These are phyloP conservation scores for Phoxinus phoxinus DNA, from an alignment of 2,113 vertebrate species.

Conservation along the genomic window DNA sequence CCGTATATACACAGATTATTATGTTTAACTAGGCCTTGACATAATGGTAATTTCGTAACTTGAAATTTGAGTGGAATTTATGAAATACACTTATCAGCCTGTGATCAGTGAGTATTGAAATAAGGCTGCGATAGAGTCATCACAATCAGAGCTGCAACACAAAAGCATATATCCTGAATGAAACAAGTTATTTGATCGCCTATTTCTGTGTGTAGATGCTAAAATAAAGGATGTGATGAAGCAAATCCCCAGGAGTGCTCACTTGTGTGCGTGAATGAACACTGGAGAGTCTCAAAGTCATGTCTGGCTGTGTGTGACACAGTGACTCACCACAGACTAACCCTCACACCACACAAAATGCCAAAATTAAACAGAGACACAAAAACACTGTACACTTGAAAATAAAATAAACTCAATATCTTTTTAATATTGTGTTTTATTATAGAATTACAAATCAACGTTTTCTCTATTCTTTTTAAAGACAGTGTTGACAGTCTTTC, in stretches of 20 bases:
- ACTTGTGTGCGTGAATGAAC: conserved; percentile 21
- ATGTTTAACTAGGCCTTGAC: neutral
- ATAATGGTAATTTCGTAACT: neutral
- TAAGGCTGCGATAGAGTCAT: neutral
- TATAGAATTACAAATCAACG: too few species aligned
- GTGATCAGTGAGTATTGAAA: neutral
- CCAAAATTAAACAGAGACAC: neutral
- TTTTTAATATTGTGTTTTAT: too few species aligned
- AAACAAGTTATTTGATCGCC: conserved; percentile 13
- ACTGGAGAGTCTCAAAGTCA: conserved; percentile 33
- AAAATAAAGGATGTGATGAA: conserved; percentile 4
- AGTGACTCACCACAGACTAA: conserved; percentile 36
- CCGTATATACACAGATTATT: neutral
- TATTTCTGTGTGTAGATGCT: conserved; percentile 8
- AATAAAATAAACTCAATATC: too few species aligned
- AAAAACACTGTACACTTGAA: neutral
- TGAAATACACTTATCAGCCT: neutral
- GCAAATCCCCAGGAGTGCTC: conserved; percentile 12
- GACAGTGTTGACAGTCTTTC: too few species aligned
- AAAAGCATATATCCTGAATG: neutral
- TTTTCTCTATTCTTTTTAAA: too few species aligned
- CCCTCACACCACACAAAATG: neutral
- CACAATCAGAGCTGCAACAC: conserved; percentile 12
- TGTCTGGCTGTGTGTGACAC: conserved; percentile 1
- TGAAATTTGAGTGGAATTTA: neutral